phyloP scores from a whole-genome alignment of 2,797 vertebrate genomes.

The Columba guinea region DNA sequence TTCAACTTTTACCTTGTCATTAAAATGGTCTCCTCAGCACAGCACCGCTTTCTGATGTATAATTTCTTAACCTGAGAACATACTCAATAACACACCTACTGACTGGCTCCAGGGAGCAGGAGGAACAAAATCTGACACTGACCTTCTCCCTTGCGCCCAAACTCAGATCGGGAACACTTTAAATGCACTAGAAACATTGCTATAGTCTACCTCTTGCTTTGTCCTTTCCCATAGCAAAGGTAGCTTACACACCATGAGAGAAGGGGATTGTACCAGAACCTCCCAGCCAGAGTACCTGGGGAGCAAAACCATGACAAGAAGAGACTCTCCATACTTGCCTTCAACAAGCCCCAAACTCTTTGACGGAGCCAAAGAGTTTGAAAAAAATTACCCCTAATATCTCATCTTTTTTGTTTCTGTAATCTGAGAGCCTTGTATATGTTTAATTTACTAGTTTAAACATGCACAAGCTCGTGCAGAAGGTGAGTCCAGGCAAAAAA shows the following conservation, averaged over 20 bases:
- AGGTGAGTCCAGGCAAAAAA: not conserved
- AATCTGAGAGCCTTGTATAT: not conserved
- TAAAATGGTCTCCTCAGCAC: not conserved
- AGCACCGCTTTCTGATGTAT: not conserved
- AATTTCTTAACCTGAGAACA: rapidly evolving
- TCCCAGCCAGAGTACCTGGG: not conserved
- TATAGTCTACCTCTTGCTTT: not conserved
- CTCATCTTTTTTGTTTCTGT: not conserved
- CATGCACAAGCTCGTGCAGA: not conserved
- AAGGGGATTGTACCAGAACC: not conserved
- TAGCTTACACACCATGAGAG: not conserved
- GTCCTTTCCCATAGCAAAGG: not conserved
- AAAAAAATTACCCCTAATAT: not conserved
- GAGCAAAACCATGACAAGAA: not conserved
- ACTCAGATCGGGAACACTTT: not conserved
- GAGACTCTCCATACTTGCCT: not conserved
- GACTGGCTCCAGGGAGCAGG: not conserved
- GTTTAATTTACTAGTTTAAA: not conserved
- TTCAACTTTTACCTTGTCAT: not conserved
- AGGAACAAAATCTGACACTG: not conserved
- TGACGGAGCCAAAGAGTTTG: not conserved
- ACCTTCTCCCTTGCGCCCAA: not conserved
- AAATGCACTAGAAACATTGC: not conserved
- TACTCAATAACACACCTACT: rapidly evolving
- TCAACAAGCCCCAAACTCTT: not conserved